phyloP scores from a whole-genome alignment of 2,888 invertebrate species.

The Syrphus vitripennis region DNA sequence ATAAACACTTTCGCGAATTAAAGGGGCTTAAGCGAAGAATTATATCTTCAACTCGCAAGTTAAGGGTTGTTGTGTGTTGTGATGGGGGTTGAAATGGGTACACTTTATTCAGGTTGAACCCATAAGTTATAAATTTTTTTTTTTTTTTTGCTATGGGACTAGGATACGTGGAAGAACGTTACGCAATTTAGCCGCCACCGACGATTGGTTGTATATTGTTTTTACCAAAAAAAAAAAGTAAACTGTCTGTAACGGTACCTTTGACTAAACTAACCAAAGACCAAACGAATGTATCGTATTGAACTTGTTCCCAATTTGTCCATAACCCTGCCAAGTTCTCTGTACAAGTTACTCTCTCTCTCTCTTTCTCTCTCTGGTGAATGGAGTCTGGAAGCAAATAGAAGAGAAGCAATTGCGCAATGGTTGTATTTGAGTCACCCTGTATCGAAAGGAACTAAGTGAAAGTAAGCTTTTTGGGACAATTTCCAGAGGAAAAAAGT shows the following conservation, averaged over 20 bases:
- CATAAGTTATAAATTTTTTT: too few species aligned
- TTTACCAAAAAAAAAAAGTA: conserved; percentile 19
- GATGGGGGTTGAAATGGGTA: neutral
- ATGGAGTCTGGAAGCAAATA: neutral
- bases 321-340: conserved; percentile 29
- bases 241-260: conserved; percentile 64
- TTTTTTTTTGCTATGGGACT: conserved; percentile 56
- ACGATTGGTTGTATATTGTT: neutral
- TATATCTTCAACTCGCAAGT: neutral
- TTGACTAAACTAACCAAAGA: conserved; percentile 60
- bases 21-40: neutral
- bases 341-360: neutral
- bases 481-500: conserved; percentile 25
- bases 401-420: conserved; percentile 54
- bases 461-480: conserved; percentile 57
- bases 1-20: conserved; percentile 42
- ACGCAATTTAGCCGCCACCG: conserved; percentile 57
- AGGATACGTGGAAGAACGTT: conserved; percentile 57
- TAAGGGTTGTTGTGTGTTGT: too few species aligned
- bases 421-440: conserved; percentile 15
- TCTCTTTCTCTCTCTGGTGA: too few species aligned
- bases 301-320: conserved; percentile 52
- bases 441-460: conserved; percentile 32
- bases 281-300: conserved; percentile 22
- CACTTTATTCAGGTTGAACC: conserved; percentile 34